Evolutionary conservation across 1,140 invertebrate species (phyloP).

Genomic region (Delia radicum): DNA sequence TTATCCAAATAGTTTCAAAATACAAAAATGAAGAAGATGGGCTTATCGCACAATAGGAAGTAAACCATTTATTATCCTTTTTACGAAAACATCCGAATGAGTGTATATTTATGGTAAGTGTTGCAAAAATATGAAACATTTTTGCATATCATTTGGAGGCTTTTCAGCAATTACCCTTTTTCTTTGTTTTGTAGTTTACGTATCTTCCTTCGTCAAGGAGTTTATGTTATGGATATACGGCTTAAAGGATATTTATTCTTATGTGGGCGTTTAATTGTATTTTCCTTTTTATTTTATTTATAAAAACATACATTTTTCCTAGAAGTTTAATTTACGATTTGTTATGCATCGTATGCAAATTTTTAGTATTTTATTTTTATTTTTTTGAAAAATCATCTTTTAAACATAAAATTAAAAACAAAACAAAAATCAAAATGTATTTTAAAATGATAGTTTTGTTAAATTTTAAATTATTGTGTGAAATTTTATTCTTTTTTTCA

Average conservation of each 20-base stretch:
- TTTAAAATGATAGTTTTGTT: no score
- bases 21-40: neutral
- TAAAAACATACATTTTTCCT: neutral
- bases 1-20: no score
- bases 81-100: neutral
- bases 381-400: neutral
- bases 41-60: conserved; percentile 18
- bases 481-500: no score
- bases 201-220: no score
- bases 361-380: neutral
- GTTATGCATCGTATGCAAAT: conserved; percentile 14
- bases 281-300: neutral
- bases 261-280: conserved; percentile 21
- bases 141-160: conserved; percentile 9
- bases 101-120: neutral
- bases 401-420: neutral
- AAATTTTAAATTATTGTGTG: no score
- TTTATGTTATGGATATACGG: neutral
- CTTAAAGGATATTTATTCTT: conserved; percentile 4
- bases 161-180: conserved; percentile 21
- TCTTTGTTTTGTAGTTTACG: no score
- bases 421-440: no score
- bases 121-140: neutral
- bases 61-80: conserved; percentile 1
- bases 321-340: neutral